Evolutionary conservation across 2,797 vertebrate genomes (phyloP), one percentile per base, ranked within the genome.

Genomic region (Eidolon dupreanum): DNA sequence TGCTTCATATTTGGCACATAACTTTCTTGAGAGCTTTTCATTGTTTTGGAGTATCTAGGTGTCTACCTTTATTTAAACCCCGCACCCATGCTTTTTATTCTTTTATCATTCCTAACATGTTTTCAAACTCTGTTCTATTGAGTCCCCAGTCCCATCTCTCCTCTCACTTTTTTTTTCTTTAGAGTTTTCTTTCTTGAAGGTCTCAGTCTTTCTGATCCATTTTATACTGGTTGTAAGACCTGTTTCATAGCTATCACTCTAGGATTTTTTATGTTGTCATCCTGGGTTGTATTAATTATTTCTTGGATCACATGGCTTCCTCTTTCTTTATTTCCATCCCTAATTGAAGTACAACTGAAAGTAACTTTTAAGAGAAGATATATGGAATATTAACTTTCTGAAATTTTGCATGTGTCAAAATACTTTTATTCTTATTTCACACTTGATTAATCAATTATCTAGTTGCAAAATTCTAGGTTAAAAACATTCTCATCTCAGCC

Each of bases 21-120:
- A 59, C 68, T 93, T 93, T 85, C 59, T 93, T 55, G 51, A 89
- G 74, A 86, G 77, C 22, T 43, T 94, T 88, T 84, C 43, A 31
- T 83, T 88, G 79, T 93, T 73, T 75, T 57, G 46, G 55, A 84
- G 38, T 87, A 16, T 70, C 82, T 38, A 65, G 88, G 66, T 36
- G n/a, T 22, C 41, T 94, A 85, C 28, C 36, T 86, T 46, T 88
- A 31, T 71, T 81, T 53, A 57, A 49, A 49, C 46, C 7, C 4
- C 7, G 10, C 4, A 10, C 13, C 38, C 16, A 53, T 19, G 6
- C 28, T 38, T 87, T 87, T 84, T 49, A 22, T 33, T 70, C 49
- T 84, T 93, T 93, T 86, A 36, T 57, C 28, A 24, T 92, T 85
- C 19, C 31, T 43, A n/a, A 63, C 73, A 55, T 46, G 33, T 82